Conservation (phyloP, 2,113 vertebrate species). For the Rhodinocichla rosea region DNA sequence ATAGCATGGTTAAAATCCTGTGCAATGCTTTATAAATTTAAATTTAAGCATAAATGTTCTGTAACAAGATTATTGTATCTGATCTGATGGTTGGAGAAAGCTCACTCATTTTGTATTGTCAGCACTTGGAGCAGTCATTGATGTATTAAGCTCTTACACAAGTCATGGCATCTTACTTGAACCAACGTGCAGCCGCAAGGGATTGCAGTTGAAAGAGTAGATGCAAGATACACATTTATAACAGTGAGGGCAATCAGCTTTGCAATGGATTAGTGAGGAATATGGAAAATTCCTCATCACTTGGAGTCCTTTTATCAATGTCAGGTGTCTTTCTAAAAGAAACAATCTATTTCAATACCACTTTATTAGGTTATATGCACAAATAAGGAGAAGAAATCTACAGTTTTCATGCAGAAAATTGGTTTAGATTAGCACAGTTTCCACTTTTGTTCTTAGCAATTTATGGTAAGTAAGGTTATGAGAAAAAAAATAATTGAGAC, state of each 20-base stretch:
- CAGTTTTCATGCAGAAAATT: background rate
- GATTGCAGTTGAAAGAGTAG: conserved; percentile 32
- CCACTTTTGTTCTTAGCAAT: background rate
- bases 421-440: background rate
- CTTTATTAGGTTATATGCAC: background rate
- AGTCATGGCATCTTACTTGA: conserved; percentile 50
- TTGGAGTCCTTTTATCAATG: conserved; percentile 39
- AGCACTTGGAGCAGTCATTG: conserved; percentile 51
- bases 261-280: conserved; percentile 14
- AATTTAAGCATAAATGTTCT: conserved; percentile 65
- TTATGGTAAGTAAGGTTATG: background rate
- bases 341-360: conserved; percentile 12
- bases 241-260: conserved; percentile 38
- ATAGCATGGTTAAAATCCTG: conserved; percentile 56
- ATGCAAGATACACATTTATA: conserved; percentile 40
- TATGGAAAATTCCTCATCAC: conserved; percentile 11
- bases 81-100: conserved; percentile 43
- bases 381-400: background rate
- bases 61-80: conserved; percentile 63
- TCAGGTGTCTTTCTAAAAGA: conserved; percentile 16
- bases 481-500: background rate
- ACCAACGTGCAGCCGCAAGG: background rate
- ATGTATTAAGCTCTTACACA: conserved; percentile 59
- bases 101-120: conserved; percentile 58
- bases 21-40: conserved; percentile 66